A percentile compares a stretch with the other conserved stretches of the same genome.
Evolutionary conservation across 2,113 vertebrate genomes (phyloP).

Genomic region (Dryoscopus gambensis): DNA sequence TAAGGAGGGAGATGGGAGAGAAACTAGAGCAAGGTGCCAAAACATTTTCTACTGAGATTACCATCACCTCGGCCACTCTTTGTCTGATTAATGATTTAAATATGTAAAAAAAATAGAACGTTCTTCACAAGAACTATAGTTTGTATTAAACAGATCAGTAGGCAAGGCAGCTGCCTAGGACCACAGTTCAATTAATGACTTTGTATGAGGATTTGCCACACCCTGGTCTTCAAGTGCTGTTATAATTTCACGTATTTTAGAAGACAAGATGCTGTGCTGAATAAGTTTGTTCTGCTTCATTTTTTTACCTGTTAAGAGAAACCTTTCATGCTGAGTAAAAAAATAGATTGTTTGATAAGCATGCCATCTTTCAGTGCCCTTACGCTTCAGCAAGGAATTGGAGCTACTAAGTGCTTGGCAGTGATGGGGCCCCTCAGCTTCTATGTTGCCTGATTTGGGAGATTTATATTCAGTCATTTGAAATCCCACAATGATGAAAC

Average conservation of each 20-base stretch:
- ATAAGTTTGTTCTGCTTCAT: constrained; percentile 26
- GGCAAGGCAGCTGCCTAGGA: background rate
- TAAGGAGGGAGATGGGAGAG: constrained; percentile 7
- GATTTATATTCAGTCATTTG: background rate
- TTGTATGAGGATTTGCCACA: constrained; percentile 20
- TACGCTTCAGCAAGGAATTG: background rate
- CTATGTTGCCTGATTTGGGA: background rate
- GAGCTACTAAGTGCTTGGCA: background rate
- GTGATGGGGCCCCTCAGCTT: background rate
- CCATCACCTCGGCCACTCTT: background rate
- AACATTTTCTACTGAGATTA: background rate
- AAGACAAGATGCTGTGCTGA: background rate
- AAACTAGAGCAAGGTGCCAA: constrained; percentile 28
- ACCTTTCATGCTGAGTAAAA: background rate
- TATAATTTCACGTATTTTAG: constrained; percentile 31
- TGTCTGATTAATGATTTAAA: constrained; percentile 53
- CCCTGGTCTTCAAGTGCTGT: background rate
- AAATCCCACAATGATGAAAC: background rate
- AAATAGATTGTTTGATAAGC: background rate
- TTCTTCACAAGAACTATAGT: constrained; percentile 30
- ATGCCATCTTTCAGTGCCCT: background rate
- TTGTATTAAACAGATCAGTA: constrained; percentile 40
- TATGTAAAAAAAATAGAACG: background rate
- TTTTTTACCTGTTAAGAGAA: constrained; percentile 21
- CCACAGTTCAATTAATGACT: constrained; percentile 18